Evolutionary conservation across 2,113 vertebrate species (phyloP), one percentile per base, ranked within the genome.

Genomic region (Myiopsitta monachus): DNA sequence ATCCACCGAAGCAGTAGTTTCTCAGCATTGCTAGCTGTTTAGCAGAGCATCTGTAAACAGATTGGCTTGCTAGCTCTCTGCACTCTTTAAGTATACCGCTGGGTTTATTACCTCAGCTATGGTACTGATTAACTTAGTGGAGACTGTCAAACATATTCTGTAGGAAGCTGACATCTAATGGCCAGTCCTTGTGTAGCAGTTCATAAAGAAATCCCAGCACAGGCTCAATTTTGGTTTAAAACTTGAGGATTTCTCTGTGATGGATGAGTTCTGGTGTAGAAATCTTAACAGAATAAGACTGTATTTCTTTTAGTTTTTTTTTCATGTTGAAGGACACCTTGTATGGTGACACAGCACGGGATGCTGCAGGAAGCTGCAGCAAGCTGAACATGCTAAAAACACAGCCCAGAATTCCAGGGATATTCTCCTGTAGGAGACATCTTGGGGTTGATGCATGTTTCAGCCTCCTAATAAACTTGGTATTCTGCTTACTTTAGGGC

Each of bases 111-210:
- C 2, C 23, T 9, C 59, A 22, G 6, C 5, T 27, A 31, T 27
- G 24, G 6, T 8, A 1, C 14, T 3, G n/a, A 18, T 33, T 22
- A 55, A 18, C 22, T 64, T 6, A 3, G n/a, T 7, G n/a, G 15
- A 81, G 43, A 19, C 13, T 3, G 3, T n/a, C 6, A 3, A 49
- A 18, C 18, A 6, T 3, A 9, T 4, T 62, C 11, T 31, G 67
- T 21, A 9, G 74, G 36, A 75, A 84, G 67, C 57, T 92, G 95
- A 94, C 96, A 95, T 62, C 91, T 96, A 74, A 12, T 2, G 95
- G 94, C 72, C 54, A 38, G 28, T 57, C 43, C 18, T 8, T 46
- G 69, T 3, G 31, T 18, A 67, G 67, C 78, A 39, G 1, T 14
- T 38, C 41, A 1, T 4, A 14, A 10, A 39, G 30, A 64, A 63